These are phyloP conservation scores for Willisornis vidua DNA, from an alignment of 2,113 vertebrate species.

Conservation along the genomic window DNA sequence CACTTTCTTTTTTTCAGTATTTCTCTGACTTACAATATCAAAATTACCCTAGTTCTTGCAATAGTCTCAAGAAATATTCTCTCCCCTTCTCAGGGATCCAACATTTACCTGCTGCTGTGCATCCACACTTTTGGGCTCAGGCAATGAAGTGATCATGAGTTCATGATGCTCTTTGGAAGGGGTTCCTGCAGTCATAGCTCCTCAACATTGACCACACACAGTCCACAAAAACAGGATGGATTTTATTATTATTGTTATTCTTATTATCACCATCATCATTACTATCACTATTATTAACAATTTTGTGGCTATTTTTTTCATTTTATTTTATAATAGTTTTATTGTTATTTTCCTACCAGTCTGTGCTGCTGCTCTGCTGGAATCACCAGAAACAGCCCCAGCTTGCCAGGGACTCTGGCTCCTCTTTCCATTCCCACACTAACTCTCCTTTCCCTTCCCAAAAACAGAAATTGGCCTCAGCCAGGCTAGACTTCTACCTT, in stretches of 20 bases:
- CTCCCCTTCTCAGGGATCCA: background rate
- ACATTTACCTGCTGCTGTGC: accelerated
- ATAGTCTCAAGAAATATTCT: background rate
- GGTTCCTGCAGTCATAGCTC: background rate
- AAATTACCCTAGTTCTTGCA: background rate
- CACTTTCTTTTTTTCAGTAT: background rate
- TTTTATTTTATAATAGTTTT: background rate
- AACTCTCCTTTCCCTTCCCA: background rate
- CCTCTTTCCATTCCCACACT: background rate
- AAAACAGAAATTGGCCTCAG: background rate
- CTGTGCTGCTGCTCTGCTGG: background rate
- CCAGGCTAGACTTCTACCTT: background rate
- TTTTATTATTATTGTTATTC: background rate
- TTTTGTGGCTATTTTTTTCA: background rate
- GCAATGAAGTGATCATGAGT: no score
- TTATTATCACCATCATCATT: background rate
- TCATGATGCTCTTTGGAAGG: background rate
- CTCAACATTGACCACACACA: background rate
- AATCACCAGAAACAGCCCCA: background rate
- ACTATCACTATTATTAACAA: background rate
- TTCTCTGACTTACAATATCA: background rate
- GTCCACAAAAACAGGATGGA: background rate
- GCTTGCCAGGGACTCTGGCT: no score
- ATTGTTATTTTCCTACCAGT: no score
- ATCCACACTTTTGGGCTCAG: accelerated